Evolutionary conservation across 2,888 invertebrate species (phyloP), one percentile per base, ranked within the genome.

Genomic region (Caenorhabditis macrosperma): DNA sequence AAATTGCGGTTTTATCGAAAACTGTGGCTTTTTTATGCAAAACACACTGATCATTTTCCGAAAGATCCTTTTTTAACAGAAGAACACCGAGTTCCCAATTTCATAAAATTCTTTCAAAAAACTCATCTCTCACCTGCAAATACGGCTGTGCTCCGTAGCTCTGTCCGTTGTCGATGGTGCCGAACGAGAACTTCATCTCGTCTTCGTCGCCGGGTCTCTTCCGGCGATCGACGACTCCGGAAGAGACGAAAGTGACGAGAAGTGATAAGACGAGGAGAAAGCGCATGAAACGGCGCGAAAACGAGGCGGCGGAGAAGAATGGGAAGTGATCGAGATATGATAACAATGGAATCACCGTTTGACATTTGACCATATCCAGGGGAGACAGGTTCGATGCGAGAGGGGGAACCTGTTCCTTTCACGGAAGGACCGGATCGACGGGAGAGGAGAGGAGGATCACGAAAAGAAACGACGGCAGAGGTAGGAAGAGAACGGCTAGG

Each of bases 61-160:
- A n/a, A n/a, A n/a, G n/a, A n/a, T n/a, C n/a, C n/a, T n/a, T n/a
- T n/a, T n/a, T n/a, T n/a, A n/a, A n/a, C n/a, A n/a, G n/a, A n/a
- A n/a, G n/a, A n/a, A n/a, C n/a, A n/a, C n/a, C n/a, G n/a, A n/a
- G n/a, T n/a, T n/a, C n/a, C n/a, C n/a, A n/a, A n/a, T n/a, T n/a
- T n/a, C n/a, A n/a, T n/a, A n/a, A n/a, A n/a, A n/a, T n/a, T n/a
- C n/a, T n/a, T n/a, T n/a, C n/a, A n/a, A n/a, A n/a, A n/a, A n/a
- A n/a, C n/a, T n/a, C n/a, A n/a, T n/a, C n/a, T n/a, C 44, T n/a
- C 17, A 69, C 77, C 30, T 77, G 78, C 52, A 77, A 75, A 46
- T 66, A 80, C n/a, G 80, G 82, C 48, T 54, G 50, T 22, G 74
- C 80, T 17, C 80, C 78, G 48, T 82, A 74, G 20, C 66, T 66